Conservation (phyloP, 2,113 vertebrate species). For the Solenodon paradoxus region DNA sequence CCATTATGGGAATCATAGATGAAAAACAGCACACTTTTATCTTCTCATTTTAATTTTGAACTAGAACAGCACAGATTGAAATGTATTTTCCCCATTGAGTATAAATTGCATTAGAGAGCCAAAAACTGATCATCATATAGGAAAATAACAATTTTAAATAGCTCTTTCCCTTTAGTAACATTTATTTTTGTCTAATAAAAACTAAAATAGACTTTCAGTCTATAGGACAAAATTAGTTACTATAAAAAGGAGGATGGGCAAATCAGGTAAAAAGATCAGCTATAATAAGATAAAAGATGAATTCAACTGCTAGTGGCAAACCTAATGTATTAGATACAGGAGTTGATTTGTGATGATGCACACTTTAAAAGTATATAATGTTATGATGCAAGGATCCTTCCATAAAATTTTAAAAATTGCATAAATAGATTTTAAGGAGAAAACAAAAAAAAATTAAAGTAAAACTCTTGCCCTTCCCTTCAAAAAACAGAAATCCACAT, state of each 20-base stretch:
- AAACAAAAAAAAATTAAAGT: not conserved
- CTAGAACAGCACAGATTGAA: not conserved
- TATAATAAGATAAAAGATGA: too few species aligned
- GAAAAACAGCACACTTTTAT: not conserved
- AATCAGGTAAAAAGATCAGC: too few species aligned
- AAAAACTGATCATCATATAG: not conserved
- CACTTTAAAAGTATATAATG: too few species aligned
- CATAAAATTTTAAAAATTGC: too few species aligned
- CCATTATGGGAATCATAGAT: not conserved
- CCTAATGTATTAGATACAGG: too few species aligned
- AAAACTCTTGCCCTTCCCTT: not conserved
- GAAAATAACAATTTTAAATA: not conserved
- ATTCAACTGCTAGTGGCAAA: too few species aligned
- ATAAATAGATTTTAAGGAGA: not conserved
- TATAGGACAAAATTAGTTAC: too few species aligned
- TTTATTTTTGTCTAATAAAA: not conserved
- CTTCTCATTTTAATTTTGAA: not conserved
- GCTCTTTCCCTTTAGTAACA: not conserved
- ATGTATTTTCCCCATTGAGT: not conserved
- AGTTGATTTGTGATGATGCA: too few species aligned
- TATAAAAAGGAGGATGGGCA: too few species aligned
- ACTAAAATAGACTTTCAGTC: too few species aligned
- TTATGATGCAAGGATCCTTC: too few species aligned
- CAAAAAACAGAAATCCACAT: not conserved
- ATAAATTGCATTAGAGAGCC: not conserved